Base-by-base conservation (phyloP, 2,113 vertebrate species). In the Mungos mungo region DNA sequence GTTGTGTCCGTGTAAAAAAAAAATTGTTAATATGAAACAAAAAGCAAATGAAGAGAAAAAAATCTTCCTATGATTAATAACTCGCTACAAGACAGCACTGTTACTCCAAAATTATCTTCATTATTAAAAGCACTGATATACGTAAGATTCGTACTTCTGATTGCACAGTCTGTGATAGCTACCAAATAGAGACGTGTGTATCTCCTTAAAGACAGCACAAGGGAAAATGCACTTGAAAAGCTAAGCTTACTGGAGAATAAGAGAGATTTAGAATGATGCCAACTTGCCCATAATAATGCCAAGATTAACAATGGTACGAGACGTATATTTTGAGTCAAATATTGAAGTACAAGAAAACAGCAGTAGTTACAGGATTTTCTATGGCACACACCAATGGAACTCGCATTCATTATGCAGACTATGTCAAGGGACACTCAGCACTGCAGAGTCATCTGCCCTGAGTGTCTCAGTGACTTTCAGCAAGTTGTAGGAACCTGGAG, bases 41-140 rank as follows among this genome's bases (percentile, higher is more conserved):
- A 99, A 99, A 99, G 98, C 98, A 99, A 95, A 98, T 13, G 98
- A 99, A 98, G 98, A 98, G 98, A 98, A 99, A 98, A 98, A 98
- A 99, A 99, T 99, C 99, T 99, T 99, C 98, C 98, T 98, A 98
- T 99, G 98, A 99, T 99, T 99, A 99, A 99, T 99, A 98, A 99
- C 98, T 97, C 99, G 99, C 99, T 99, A 98, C 98, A 98, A 98
- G 98, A 98, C 98, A 98, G 98, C 98, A 99, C 98, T 97, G 98
- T 98, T 99, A 99, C 98, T 99, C 99, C 99, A 98, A 98, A 98
- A 98, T 96, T 96, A 97, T 97, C 76, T 97, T 81, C 5, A 10
- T 2, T 90, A 97, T 95, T 52, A 96, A 98, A 94, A 97, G 96
- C 98, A 98, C 83, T 88, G 88, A 98, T 92, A 83, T 65, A 96